Evolutionary conservation across 1,140 invertebrate genomes (phyloP), one percentile per base, ranked within the genome.

Genomic region (Diorhabda elongata): DNA sequence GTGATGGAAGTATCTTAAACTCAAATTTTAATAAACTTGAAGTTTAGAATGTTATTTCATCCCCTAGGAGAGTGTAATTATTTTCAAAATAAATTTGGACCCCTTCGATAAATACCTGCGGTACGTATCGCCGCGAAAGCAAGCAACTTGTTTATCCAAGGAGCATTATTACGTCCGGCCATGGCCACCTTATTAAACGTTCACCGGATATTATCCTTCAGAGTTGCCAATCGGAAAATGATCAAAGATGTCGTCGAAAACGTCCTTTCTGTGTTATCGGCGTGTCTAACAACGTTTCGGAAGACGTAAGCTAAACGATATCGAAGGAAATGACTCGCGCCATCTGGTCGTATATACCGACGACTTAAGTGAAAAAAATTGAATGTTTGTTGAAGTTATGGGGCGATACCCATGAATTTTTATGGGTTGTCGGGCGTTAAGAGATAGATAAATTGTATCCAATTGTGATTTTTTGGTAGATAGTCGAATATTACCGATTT

Each of bases 111-210:
- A 26, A 26, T 26, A 26, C 26, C 26, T 26, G 26, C 26, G 26
- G 26, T 26, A 26, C 26, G 26, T 26, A 26, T 26, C 26, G 26
- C 26, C 26, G 26, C 26, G 26, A 1, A 26, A 26, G 52, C 52
- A n/a, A 6, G 9, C n/a, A 42, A 61, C n/a, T 58, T 65, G 64
- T 65, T 65, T 57, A 65, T 52, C 44, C 64, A 42, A 44, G 61
- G 11, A n/a, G 45, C 59, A 43, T 68, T 69, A 69, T 69, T 69
- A 64, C 68, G 59, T 69, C 68, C 68, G 68, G 68, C 61, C 63
- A 44, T 47, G 42, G 58, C 57, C 68, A 57, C 47, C 68, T 69
- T 69, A 69, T 69, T 69, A 66, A 69, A 69, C 42, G 56, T 52
- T 64, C 63, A 43, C 63, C 68, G 68, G 68, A 69, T 69, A 69